Evolutionary conservation across 2,888 invertebrate species (phyloP), one percentile per base, ranked within the genome.

Genomic region (Calephelis perditalis): DNA sequence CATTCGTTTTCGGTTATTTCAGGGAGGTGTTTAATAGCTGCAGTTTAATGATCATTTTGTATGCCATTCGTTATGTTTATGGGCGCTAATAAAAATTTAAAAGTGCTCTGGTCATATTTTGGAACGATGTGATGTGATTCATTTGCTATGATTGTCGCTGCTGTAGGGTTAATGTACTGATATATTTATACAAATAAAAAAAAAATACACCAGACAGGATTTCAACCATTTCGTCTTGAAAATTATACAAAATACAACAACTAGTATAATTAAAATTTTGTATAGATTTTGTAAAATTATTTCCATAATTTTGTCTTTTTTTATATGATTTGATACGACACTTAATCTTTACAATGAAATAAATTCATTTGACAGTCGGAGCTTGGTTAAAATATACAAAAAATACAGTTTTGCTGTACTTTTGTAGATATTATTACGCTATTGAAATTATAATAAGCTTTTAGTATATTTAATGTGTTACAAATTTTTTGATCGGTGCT

Each of bases 11-110:
- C 71, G 73, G 74, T 73, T 82, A 80, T 82, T 81, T 81, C 75
- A 75, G 76, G 77, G 73, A 78, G 78, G 77, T 74, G 77, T 78
- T 82, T 84, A 83, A 85, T 81, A 78, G 74, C 68, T 73, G 73
- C 73, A 73, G 76, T 84, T 84, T 81, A 82, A 84, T 77, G 73
- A 71, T 71, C 81, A 73, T 83, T 84, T 80, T 81, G 76, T 74
- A 68, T 65, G 70, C 68, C 71, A 71, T 73, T 72, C 67, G 73
- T 73, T 70, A 76, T 74, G 69, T 82, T 85, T 82, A 84, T 81
- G 77, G 75, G 58, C 59, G 67, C 68, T 72, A 79, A 78, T 84
- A 85, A 83, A 82, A 81, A 75, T 70, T 73, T 76, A 71, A 75
- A 75, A 73, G 73, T 72, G 71, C 70, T 69, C 65, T 67, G 76